Percentiles rank a stretch among this genome's conserved stretches.
These are phyloP conservation scores for Chiroxiphia lanceolata DNA, from an alignment of 2,797 vertebrate genomes.

Conservation along the genomic window DNA sequence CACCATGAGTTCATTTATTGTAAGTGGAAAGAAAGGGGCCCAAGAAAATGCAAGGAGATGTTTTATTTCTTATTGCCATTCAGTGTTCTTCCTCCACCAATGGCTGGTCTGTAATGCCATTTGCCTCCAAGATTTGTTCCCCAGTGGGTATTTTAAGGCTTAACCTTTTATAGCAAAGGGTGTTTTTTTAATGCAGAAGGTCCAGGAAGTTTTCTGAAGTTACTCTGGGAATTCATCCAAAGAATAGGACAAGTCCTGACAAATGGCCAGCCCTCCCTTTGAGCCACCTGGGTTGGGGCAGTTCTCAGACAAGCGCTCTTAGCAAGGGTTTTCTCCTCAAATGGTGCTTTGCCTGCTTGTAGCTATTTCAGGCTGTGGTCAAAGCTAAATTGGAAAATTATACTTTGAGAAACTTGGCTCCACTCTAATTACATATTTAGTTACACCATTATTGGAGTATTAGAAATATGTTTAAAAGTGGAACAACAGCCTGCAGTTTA, in stretches of 20 bases:
- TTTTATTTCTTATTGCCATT: not conserved
- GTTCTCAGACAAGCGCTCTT: not conserved
- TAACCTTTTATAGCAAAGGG: not conserved
- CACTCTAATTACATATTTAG: not conserved
- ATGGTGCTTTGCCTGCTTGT: not conserved
- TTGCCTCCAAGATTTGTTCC: not conserved
- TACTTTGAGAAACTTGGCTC: not conserved
- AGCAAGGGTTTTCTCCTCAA: not conserved
- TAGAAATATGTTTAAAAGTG: not conserved
- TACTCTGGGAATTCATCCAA: conserved; percentile 8
- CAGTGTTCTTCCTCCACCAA: not conserved
- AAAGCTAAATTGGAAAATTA: not conserved
- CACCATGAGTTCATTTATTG: not conserved
- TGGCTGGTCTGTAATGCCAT: not conserved
- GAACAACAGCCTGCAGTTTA: not conserved
- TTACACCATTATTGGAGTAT: not conserved
- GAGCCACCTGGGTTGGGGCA: not conserved
- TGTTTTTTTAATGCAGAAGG: not conserved
- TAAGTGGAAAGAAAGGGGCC: not conserved
- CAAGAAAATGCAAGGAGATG: not conserved
- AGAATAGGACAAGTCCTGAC: conserved; percentile 10
- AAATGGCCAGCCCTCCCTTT: not conserved
- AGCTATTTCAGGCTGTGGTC: not conserved
- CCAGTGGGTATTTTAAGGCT: not conserved
- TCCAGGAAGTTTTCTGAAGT: conserved; percentile 4